phyloP scores from a whole-genome alignment of 2,797 vertebrate genomes.

The Paguma larvata region DNA sequence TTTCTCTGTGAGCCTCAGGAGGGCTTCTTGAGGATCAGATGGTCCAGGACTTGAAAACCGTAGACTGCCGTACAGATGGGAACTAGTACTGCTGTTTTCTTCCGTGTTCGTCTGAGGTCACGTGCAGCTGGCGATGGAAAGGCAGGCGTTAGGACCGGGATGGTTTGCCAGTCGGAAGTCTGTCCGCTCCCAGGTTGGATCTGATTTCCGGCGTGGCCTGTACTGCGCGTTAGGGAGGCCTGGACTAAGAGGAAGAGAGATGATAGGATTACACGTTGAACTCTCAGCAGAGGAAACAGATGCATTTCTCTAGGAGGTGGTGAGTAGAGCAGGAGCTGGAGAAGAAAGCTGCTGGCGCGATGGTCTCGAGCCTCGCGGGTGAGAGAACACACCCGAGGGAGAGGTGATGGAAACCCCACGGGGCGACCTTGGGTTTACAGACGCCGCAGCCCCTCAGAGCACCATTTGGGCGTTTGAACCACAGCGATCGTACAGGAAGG shows the following conservation, averaged over 20 bases:
- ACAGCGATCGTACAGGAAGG: neutral
- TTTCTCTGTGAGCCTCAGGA: neutral
- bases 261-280: neutral
- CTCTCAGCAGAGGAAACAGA: neutral
- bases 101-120: neutral
- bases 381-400: neutral
- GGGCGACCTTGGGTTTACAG: neutral
- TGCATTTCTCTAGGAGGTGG: neutral
- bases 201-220: neutral
- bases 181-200: neutral
- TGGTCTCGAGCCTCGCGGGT: neutral
- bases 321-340: neutral
- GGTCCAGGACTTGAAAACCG: neutral
- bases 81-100: constrained; percentile 9
- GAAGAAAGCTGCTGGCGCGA: neutral
- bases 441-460: neutral
- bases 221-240: neutral
- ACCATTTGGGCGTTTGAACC: neutral
- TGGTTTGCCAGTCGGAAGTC: neutral
- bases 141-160: neutral
- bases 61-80: neutral
- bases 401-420: neutral
- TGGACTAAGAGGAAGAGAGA: neutral
- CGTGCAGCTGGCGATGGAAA: neutral
- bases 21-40: neutral